Conservation (phyloP, 2,888 invertebrate genomes). For the Stegana nigrithorax region DNA sequence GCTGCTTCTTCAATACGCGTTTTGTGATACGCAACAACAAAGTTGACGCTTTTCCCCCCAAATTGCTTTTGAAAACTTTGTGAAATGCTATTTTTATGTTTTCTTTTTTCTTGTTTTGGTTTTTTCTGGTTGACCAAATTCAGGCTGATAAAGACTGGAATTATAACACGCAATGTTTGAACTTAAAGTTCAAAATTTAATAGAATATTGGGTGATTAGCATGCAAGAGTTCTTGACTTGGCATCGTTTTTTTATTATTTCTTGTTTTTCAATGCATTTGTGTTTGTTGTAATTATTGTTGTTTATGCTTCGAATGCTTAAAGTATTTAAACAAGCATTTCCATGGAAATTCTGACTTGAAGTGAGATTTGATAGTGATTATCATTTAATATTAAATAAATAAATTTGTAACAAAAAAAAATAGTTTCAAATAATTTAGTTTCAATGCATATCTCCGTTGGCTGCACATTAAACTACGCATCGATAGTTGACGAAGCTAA, state of each 20-base stretch:
- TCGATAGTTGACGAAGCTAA: no score
- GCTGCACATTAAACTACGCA: no score
- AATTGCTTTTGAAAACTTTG: no score
- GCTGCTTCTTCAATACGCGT: constrained; percentile 7
- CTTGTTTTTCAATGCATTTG: no score
- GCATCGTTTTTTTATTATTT: constrained; percentile 43
- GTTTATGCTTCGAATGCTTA: constrained; percentile 29
- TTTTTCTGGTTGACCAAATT: constrained; percentile 39
- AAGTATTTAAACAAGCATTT: neutral
- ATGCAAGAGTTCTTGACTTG: constrained; percentile 46
- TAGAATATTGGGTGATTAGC: constrained; percentile 57
- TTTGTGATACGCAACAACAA: constrained; percentile 52
- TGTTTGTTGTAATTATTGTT: constrained; percentile 16
- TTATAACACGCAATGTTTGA: constrained; percentile 59
- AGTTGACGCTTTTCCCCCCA: neutral
- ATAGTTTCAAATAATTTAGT: no score
- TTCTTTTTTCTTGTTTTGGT: constrained; percentile 16
- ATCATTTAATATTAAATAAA: no score
- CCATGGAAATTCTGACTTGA: constrained; percentile 1
- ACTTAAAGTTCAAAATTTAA: constrained; percentile 60
- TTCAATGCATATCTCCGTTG: no score
- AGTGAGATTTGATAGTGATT: constrained; percentile 6
- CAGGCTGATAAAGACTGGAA: constrained; percentile 43
- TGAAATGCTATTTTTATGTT: constrained; percentile 10
- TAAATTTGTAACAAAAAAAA: no score